phyloP scores from a whole-genome alignment of 2,888 invertebrate species.

The Volucella zonaria region DNA sequence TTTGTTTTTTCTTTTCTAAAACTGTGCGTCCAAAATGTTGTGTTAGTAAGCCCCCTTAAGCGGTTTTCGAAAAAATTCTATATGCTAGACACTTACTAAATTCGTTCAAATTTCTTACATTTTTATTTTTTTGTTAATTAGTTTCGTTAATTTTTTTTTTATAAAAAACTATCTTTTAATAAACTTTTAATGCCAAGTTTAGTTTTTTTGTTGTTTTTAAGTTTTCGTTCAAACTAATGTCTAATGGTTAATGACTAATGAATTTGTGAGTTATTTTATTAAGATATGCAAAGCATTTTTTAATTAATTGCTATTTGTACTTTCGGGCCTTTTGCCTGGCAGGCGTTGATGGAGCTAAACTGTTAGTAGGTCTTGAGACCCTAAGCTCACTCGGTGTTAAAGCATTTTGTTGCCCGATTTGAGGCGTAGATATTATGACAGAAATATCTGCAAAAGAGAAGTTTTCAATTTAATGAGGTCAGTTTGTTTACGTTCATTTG shows the following conservation, averaged over 20 bases:
- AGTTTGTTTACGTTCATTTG: constrained; percentile 28
- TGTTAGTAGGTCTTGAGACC: constrained; percentile 42
- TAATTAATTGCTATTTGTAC: constrained; percentile 67
- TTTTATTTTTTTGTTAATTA: background rate
- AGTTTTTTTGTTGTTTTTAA: constrained; percentile 12
- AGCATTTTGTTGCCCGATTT: constrained; percentile 4
- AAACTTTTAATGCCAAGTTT: constrained; percentile 37
- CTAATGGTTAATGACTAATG: constrained; percentile 48
- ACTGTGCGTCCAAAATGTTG: constrained; percentile 42
- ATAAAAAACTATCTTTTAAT: background rate
- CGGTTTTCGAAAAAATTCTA: constrained; percentile 21
- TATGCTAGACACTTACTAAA: constrained; percentile 24
- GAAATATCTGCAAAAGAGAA: constrained; percentile 55
- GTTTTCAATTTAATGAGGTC: constrained; percentile 8
- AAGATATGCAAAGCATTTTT: constrained; percentile 53
- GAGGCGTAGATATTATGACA: constrained; percentile 6
- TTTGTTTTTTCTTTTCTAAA: background rate
- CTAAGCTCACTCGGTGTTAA: constrained; percentile 25
- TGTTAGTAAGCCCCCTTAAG: constrained; percentile 52
- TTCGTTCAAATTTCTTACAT: constrained; percentile 33
- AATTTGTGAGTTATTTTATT: constrained; percentile 59
- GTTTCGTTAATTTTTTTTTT: constrained; percentile 15
- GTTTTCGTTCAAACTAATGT: background rate
- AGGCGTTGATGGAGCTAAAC: constrained; percentile 36
- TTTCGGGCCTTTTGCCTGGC: constrained; percentile 49